These are phyloP conservation scores for Erythrocercus mccallii DNA, from an alignment of 2,113 vertebrate genomes.

Conservation along the genomic window DNA sequence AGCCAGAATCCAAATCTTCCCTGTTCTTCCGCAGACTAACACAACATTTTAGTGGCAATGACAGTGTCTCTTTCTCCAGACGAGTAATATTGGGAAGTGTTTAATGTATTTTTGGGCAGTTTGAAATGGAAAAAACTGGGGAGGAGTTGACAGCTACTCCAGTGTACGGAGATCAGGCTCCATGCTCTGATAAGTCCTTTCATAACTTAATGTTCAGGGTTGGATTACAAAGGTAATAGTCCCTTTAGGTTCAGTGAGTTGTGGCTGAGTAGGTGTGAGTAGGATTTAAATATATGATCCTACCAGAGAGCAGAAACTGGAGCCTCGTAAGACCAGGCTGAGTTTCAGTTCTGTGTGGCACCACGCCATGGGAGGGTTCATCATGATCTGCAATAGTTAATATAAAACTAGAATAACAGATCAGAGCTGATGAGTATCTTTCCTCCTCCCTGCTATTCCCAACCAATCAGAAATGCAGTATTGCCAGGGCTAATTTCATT, in stretches of 20 bases:
- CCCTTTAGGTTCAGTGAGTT: neutral
- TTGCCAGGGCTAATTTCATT: neutral
- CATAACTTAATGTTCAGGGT: neutral
- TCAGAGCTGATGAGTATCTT: constrained; percentile 42
- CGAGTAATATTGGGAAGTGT: neutral
- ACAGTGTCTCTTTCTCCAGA: neutral
- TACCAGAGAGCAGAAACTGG: neutral
- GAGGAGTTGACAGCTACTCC: neutral
- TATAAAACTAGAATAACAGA: constrained; percentile 45
- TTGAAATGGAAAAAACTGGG: neutral
- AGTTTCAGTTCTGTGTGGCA: neutral
- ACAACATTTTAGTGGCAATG: neutral
- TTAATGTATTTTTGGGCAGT: neutral
- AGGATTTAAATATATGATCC: neutral
- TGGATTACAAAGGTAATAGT: neutral
- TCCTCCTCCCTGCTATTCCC: constrained; percentile 1
- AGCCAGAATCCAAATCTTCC: neutral
- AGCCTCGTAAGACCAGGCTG: neutral
- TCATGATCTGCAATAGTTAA: constrained; percentile 18
- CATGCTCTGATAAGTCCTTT: neutral
- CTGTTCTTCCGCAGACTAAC: neutral
- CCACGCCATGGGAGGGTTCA: neutral
- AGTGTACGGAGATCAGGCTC: neutral
- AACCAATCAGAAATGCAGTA: constrained; percentile 22
- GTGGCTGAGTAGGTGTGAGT: neutral